Evolutionary conservation across 2,888 invertebrate genomes (phyloP).

Genomic region (Drosophila dives): DNA sequence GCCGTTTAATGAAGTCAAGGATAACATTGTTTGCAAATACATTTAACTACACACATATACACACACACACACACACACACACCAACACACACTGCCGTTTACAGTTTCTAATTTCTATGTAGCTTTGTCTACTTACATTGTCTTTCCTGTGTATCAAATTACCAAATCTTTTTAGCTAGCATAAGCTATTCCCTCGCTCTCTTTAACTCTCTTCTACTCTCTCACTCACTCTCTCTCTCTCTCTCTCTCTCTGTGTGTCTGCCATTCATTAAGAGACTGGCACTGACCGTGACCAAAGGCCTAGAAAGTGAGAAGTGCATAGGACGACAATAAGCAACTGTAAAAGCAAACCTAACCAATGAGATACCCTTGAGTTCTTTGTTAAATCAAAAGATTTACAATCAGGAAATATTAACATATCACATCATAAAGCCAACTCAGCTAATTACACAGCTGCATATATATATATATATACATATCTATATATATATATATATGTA

Average conservation of each 20-base stretch:
- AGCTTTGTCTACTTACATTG: constrained; percentile 37
- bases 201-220: background rate
- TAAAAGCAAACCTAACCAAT: constrained; percentile 9
- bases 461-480: background rate
- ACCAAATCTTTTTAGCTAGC: constrained; percentile 28
- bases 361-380: constrained; percentile 12
- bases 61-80: constrained; percentile 4
- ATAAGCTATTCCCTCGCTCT: background rate
- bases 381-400: constrained; percentile 31
- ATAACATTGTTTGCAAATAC: constrained; percentile 74
- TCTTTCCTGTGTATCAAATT: constrained; percentile 58
- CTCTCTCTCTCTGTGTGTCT: background rate
- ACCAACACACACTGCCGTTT: constrained; percentile 21
- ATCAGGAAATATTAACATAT: constrained; percentile 41
- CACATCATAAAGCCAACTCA: constrained; percentile 13
- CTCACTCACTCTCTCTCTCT: background rate
- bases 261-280: background rate
- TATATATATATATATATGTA: background rate
- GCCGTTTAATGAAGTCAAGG: constrained; percentile 82
- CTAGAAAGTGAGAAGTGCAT: constrained; percentile 61
- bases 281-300: constrained; percentile 74
- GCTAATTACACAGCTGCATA: constrained; percentile 11
- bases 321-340: constrained; percentile 1
- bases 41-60: constrained; percentile 24
- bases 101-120: constrained; percentile 68